phyloP scores from a whole-genome alignment of 2,113 vertebrate species.

The Ondatra zibethicus region DNA sequence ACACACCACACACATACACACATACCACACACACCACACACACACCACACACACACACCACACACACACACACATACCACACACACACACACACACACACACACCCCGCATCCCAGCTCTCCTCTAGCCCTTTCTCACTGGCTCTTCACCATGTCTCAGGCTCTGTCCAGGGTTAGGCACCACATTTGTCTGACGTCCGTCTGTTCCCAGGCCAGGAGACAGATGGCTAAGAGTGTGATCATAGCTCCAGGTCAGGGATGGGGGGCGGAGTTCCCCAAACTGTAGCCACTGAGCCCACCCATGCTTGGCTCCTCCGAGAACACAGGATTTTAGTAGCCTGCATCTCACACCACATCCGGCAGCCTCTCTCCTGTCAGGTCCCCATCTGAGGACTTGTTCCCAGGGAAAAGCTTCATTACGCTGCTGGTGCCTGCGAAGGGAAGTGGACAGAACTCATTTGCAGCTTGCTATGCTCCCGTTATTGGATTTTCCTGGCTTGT shows the following conservation, averaged over 20 bases:
- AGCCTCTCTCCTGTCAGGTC: accelerated
- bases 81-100: neutral
- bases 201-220: neutral
- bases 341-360: accelerated
- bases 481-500: constrained; percentile 19
- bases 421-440: accelerated
- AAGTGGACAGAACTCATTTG: neutral
- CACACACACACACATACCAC: no score
- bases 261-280: neutral
- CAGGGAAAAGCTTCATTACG: accelerated
- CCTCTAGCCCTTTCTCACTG: accelerated
- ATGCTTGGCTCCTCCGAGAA: neutral
- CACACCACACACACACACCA: no score
- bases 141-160: neutral
- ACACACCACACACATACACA: no score
- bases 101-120: accelerated
- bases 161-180: no score
- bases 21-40: no score
- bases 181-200: accelerated
- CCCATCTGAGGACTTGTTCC: neutral
- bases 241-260: neutral
- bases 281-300: no score
- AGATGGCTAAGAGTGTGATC: accelerated
- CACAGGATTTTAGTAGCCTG: accelerated
- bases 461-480: neutral